Evolutionary conservation across 2,797 vertebrate species (phyloP).

Genomic region (Hemibagrus guttatus): DNA sequence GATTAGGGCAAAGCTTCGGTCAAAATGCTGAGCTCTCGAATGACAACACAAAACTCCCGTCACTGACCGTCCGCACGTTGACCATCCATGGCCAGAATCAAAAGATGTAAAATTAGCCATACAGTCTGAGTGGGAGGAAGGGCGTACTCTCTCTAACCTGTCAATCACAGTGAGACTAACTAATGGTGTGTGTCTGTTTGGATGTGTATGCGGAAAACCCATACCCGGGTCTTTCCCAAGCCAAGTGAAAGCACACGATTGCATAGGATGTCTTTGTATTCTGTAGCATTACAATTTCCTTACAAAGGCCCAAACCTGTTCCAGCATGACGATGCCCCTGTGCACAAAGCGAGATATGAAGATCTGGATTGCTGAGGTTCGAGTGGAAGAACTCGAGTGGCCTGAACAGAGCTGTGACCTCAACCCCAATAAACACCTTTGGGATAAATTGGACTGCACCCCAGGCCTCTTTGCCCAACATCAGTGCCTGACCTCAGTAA

Average conservation of each 20-base stretch:
- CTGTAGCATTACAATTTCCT: not conserved
- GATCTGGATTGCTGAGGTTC: not conserved
- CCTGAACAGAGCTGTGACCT: not conserved
- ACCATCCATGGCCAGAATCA: not conserved
- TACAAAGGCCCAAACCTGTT: not conserved
- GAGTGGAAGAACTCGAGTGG: not conserved
- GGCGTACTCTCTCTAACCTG: not conserved
- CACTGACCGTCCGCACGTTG: not conserved
- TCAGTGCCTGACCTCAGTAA: not conserved
- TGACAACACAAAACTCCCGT: not conserved
- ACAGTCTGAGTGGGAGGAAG: not conserved
- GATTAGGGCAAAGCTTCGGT: conserved; percentile 30
- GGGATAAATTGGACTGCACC: not conserved
- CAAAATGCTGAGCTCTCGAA: not conserved
- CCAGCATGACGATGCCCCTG: not conserved
- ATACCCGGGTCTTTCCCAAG: not conserved
- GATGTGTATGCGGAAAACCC: not conserved
- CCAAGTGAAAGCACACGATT: not conserved
- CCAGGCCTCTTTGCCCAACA: too few species aligned
- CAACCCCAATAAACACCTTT: not conserved
- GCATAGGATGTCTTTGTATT: not conserved
- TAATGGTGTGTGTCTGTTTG: too few species aligned
- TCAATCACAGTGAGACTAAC: not conserved
- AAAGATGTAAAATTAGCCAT: not conserved
- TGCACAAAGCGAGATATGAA: not conserved